Evolutionary conservation across 2,888 invertebrate species (phyloP).

Genomic region (Limnephilus rhombicus): DNA sequence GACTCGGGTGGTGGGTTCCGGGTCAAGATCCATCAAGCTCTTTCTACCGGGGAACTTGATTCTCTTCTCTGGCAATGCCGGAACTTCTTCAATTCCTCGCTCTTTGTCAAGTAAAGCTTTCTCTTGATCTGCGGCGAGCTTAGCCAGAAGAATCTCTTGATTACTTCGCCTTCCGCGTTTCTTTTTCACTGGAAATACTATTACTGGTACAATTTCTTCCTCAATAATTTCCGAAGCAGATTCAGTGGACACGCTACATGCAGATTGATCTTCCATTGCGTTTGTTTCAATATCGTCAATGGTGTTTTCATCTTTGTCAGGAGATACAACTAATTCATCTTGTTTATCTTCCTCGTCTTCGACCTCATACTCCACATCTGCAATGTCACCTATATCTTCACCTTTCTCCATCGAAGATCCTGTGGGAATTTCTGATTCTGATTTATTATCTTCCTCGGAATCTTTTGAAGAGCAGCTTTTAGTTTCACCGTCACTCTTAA

Average conservation of each 20-base stretch:
- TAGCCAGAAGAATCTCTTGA: background rate
- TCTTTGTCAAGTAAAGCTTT: background rate
- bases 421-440: background rate
- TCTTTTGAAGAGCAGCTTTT: slow-evolving; percentile 28
- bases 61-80: slow-evolving; percentile 1
- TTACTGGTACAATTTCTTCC: background rate
- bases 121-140: background rate
- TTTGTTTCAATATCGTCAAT: slow-evolving; percentile 12
- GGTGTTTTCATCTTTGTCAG: background rate
- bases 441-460: slow-evolving; percentile 48
- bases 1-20: background rate
- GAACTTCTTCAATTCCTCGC: background rate
- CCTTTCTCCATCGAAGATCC: slow-evolving; percentile 15
- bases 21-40: background rate
- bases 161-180: slow-evolving; percentile 30
- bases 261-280: background rate
- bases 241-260: background rate
- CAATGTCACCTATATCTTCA: slow-evolving; percentile 25
- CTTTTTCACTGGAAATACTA: slow-evolving; percentile 17
- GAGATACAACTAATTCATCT: background rate
- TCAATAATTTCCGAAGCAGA: background rate
- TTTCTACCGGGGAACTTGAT: background rate
- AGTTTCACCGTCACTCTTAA: slow-evolving; percentile 31
- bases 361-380: background rate
- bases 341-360: slow-evolving; percentile 4